Base-by-base conservation (phyloP, 2,797 vertebrate genomes). In the Eospalax fontanierii region DNA sequence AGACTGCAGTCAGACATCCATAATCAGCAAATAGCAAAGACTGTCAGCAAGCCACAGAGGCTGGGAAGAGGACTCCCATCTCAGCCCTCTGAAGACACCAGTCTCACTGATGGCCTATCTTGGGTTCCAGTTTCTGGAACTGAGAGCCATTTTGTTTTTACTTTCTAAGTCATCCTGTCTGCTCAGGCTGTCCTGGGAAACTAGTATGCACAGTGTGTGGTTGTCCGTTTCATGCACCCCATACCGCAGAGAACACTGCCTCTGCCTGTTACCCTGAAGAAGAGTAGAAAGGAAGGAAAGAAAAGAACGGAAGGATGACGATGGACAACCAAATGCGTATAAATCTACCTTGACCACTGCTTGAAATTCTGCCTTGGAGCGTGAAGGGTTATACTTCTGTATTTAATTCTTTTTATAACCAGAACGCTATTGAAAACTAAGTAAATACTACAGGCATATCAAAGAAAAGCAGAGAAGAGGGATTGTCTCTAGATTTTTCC, bases 381-480 rank as follows among this genome's bases (percentile, higher is more conserved):
- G 21, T 66, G 24, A 71, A 16, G 22, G 8, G 8, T 65, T 95
- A 86, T n/a, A 82, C 24, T 82, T 90, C 83, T 38, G 76, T 24
- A 40, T 68, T 76, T 70, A 68, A 54, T 81, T 76, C 86, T 82
- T 54, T 94, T 86, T 50, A 89, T 76, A 83, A 86, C 5, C 14
- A 10, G 38, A 85, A 84, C 0, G 35, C n/a, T 8, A 19, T 87
- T 54, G 70, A 38, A 63, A 7, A 73, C 71, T 89, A 86, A 88
- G 82, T 21, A 59, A 95, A 59, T 22, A 40, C 54, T 18, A 43
- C 1, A 73, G 14, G 57, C 68, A 38, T 4, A n/a, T 12, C 22
- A 81, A 81, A 87, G 59, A 78, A 78, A 83, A 87, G 63, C 40
- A 79, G 63, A 57, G 50, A 57, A 88, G 96, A 61, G 65, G 50